phyloP scores from a whole-genome alignment of 2,888 invertebrate genomes.

The Imbricaverruca yamaguchii region DNA sequence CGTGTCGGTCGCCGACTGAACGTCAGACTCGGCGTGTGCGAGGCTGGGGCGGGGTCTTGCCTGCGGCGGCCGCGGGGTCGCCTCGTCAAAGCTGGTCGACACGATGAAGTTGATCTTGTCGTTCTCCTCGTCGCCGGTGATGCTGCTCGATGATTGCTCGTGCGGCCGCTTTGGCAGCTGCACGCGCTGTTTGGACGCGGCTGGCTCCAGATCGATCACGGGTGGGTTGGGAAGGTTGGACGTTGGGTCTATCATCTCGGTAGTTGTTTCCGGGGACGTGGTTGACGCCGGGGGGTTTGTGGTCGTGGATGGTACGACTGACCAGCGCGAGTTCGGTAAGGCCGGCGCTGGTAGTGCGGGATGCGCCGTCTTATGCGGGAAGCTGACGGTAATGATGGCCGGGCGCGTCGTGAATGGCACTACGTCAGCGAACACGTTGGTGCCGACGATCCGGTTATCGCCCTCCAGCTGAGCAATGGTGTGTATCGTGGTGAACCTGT shows the following conservation, averaged over 20 bases:
- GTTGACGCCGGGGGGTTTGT: not conserved
- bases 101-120: conserved; percentile 14
- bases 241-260: too few species aligned
- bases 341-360: conserved; percentile 20
- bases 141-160: not conserved
- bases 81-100: not conserved
- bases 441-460: conserved; percentile 37
- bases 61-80: not conserved
- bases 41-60: too few species aligned
- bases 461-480: conserved; percentile 38
- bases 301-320: not conserved
- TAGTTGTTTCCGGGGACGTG: too few species aligned
- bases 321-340: not conserved
- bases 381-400: conserved; percentile 14
- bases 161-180: not conserved
- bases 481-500: conserved; percentile 33
- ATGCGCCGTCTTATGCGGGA: conserved; percentile 12
- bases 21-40: not conserved
- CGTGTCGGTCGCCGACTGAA: not conserved
- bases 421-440: conserved; percentile 35
- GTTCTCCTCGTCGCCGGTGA: conserved; percentile 13
- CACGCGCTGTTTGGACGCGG: not conserved
- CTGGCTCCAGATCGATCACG: not conserved
- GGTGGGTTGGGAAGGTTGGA: not conserved
- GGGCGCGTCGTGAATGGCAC: conserved; percentile 28